A percentile compares a stretch with the other conserved stretches of the same genome.
Conservation (phyloP, 1,140 invertebrate species). For the Rhopalosiphum padi region DNA sequence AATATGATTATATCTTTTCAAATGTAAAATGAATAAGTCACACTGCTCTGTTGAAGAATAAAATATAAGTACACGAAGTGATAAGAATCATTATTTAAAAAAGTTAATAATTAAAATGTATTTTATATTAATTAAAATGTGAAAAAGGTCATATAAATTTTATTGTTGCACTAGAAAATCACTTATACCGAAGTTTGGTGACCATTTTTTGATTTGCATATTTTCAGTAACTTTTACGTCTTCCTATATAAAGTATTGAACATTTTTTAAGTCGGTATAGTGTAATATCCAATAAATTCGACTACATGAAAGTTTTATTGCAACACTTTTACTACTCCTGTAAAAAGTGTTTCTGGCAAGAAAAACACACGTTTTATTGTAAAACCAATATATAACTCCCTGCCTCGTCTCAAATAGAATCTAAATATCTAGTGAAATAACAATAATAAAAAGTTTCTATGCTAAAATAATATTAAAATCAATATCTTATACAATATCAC, state of each 20-base stretch:
- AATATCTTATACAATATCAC: not conserved
- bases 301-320: too few species aligned
- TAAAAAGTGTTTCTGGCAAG: not conserved
- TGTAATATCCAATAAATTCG: not conserved
- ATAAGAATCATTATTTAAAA: not conserved
- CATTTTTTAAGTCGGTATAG: not conserved
- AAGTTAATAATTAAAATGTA: not conserved
- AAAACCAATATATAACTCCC: not conserved
- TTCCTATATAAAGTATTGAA: not conserved
- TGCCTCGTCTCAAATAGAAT: not conserved
- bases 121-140: not conserved
- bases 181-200: not conserved
- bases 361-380: not conserved
- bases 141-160: not conserved
- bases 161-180: not conserved
- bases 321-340: not conserved
- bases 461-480: not conserved
- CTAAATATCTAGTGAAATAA: not conserved
- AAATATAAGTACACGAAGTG: not conserved
- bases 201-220: too few species aligned
- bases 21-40: not conserved
- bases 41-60: not conserved
- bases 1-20: not conserved
- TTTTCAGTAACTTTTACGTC: not conserved
- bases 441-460: not conserved